Conservation (phyloP, 2,113 vertebrate species). For the Anser cygnoides region DNA sequence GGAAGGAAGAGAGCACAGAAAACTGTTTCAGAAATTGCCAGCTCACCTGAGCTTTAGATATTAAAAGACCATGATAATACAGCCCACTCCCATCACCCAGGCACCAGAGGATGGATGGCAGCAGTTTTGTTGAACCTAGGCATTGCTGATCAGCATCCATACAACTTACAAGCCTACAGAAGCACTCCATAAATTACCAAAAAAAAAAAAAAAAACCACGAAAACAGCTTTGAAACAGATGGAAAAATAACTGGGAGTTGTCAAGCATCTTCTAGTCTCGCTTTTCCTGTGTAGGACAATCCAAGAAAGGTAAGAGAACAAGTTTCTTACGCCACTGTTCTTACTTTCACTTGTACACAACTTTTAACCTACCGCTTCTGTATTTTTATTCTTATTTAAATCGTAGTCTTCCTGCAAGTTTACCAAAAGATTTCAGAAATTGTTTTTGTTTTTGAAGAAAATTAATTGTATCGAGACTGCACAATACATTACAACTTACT, state of each 20-base stretch:
- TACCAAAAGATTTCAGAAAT: not conserved
- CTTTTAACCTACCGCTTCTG: not conserved
- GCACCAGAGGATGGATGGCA: not conserved
- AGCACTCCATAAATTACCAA: not conserved
- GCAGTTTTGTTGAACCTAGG: not conserved
- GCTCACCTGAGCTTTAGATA: not conserved
- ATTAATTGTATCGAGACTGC: not conserved
- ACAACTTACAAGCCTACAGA: not conserved
- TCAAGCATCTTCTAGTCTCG: not conserved
- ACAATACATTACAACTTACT: not conserved
- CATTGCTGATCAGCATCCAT: not conserved
- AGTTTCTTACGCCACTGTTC: not conserved
- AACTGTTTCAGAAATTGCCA: not conserved
- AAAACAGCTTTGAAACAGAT: not conserved
- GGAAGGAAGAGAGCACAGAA: not conserved
- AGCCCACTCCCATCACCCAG: not conserved
- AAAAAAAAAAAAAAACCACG: not conserved
- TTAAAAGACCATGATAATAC: not conserved
- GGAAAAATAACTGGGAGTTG: not conserved
- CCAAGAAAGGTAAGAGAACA: not conserved
- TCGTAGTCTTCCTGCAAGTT: not conserved
- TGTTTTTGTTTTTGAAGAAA: not conserved
- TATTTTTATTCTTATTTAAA: not conserved
- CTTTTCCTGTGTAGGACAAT: not conserved
- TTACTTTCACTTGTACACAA: not conserved